phyloP scores from a whole-genome alignment of 2,113 vertebrate species.

The Xenus cinereus region DNA sequence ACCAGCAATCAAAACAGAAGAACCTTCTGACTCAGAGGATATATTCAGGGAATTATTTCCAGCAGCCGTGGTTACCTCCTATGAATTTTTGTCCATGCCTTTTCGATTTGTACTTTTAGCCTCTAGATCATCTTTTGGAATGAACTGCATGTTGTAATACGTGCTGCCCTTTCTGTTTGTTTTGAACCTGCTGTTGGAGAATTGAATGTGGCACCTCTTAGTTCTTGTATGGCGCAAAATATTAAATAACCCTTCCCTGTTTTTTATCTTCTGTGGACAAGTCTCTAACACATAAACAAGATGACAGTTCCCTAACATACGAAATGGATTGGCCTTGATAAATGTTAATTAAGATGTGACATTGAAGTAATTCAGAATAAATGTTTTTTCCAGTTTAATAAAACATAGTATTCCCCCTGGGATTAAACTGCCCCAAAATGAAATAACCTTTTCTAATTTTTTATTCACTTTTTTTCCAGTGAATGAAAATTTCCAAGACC shows the following conservation, averaged over 20 bases:
- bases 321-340: not conserved
- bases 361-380: not conserved
- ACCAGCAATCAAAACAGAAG: not conserved
- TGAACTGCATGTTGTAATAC: not conserved
- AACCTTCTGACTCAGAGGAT: not conserved
- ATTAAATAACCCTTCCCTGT: not conserved
- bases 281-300: not conserved
- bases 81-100: not conserved
- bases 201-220: not conserved
- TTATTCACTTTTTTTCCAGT: not conserved
- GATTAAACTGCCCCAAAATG: not conserved
- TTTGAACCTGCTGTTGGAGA: not conserved
- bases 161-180: not conserved
- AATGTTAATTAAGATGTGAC: not conserved
- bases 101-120: conserved; percentile 1
- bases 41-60: not conserved
- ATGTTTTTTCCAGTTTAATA: not conserved
- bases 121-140: not conserved
- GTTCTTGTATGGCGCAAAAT: not conserved
- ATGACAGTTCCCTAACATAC: not conserved
- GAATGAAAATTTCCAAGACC: not conserved
- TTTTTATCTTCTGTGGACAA: not conserved
- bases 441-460: not conserved
- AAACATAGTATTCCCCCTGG: not conserved
- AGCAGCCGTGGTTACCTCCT: not conserved